A percentile compares a stretch with the other conserved stretches of the same genome.
Conservation (phyloP, 2,888 invertebrate genomes). For the Galerucella pusilla region DNA sequence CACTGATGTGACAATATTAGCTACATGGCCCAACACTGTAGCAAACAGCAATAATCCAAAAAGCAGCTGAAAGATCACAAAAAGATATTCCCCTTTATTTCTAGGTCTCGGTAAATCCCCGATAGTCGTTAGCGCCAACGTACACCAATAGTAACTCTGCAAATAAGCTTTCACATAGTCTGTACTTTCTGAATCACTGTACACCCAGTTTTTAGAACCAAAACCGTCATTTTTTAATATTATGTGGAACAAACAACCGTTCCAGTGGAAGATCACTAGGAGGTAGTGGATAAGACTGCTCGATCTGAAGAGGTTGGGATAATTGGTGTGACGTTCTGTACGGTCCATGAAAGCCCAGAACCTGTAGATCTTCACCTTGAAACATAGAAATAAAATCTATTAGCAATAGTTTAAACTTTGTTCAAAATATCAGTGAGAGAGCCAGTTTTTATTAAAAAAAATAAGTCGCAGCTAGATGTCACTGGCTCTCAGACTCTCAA, state of each 20-base stretch:
- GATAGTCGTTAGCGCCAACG: slow-evolving; percentile 94
- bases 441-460: no score
- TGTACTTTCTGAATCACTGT: slow-evolving; percentile 84
- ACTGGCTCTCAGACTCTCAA: no score
- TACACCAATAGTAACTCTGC: slow-evolving; percentile 99
- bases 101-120: slow-evolving; percentile 92
- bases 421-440: background rate
- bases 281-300: slow-evolving; percentile 95
- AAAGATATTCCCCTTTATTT: slow-evolving; percentile 94
- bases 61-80: slow-evolving; percentile 93
- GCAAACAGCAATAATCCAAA: slow-evolving; percentile 96
- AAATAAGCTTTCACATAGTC: slow-evolving; percentile 95
- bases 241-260: slow-evolving; percentile 98
- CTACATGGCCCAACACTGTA: slow-evolving; percentile 96
- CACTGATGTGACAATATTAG: slow-evolving; percentile 97
- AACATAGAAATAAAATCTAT: slow-evolving; percentile 22
- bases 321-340: slow-evolving; percentile 98
- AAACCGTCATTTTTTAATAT: slow-evolving; percentile 96
- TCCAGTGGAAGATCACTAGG: slow-evolving; percentile 99
- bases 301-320: slow-evolving; percentile 95
- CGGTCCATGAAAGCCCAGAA: slow-evolving; percentile 99
- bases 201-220: slow-evolving; percentile 92
- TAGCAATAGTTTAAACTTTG: background rate
- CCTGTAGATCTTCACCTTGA: slow-evolving; percentile 71
- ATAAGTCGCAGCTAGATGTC: no score